Evolutionary conservation across 2,888 invertebrate species (phyloP).

Genomic region (Heliconius ethilla): DNA sequence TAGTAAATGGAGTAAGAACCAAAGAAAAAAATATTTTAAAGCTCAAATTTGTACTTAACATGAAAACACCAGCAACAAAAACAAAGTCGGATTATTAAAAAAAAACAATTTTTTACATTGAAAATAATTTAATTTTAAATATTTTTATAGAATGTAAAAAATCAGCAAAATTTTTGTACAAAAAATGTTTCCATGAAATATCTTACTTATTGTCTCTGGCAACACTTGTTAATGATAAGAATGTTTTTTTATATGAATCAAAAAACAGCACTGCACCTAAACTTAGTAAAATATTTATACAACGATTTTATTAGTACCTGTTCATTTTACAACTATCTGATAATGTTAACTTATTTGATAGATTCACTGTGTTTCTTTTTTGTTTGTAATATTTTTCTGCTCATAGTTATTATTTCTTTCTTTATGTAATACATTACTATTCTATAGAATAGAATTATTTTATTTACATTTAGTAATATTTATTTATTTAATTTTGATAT

Average conservation of each 20-base stretch:
- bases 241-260: neutral
- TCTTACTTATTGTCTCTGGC: too few species aligned
- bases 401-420: neutral
- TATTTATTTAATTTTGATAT: too few species aligned
- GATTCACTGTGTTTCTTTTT: too few species aligned
- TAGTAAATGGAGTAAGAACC: constrained; percentile 1
- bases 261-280: neutral
- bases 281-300: constrained; percentile 1
- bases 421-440: neutral
- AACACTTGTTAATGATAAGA: neutral
- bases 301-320: constrained; percentile 6
- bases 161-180: too few species aligned
- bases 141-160: too few species aligned
- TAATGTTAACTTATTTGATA: neutral
- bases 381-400: neutral
- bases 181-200: too few species aligned
- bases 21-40: neutral
- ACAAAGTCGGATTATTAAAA: too few species aligned
- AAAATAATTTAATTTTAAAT: too few species aligned
- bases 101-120: too few species aligned
- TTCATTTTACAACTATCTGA: neutral
- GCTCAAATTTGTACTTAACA: neutral
- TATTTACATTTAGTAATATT: too few species aligned
- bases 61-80: neutral
- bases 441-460: too few species aligned